phyloP scores from a whole-genome alignment of 2,113 vertebrate species.

The Mystacornis crossleyi region DNA sequence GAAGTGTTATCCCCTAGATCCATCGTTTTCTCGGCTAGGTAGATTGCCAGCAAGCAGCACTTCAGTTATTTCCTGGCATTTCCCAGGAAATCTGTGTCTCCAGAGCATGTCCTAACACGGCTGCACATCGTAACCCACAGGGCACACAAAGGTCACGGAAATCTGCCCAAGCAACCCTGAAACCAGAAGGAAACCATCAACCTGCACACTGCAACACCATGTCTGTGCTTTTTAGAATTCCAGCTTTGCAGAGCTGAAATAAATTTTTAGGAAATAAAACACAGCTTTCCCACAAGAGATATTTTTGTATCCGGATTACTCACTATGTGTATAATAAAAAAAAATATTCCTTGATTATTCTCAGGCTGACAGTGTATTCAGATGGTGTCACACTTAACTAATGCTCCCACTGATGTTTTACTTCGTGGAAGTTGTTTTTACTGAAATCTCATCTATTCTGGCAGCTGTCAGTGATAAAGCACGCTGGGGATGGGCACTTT shows the following conservation, averaged over 20 bases:
- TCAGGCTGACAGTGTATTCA: background rate
- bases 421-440: background rate
- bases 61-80: background rate
- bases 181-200: background rate
- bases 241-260: background rate
- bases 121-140: background rate
- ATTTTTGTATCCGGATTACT: background rate
- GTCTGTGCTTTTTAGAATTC: background rate
- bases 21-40: background rate
- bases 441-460: background rate
- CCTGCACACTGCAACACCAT: background rate
- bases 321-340: background rate
- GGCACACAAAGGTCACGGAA: background rate
- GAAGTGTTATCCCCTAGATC: background rate
- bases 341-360: background rate
- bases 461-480: background rate
- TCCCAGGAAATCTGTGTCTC: background rate
- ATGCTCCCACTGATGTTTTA: background rate
- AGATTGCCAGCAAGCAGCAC: background rate
- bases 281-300: background rate
- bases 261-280: background rate
- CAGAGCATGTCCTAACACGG: background rate
- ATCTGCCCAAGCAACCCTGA: background rate
- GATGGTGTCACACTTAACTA: background rate
- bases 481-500: rapidly evolving